phyloP scores from a whole-genome alignment of 2,888 invertebrate species.

The Drosophila subquinaria region DNA sequence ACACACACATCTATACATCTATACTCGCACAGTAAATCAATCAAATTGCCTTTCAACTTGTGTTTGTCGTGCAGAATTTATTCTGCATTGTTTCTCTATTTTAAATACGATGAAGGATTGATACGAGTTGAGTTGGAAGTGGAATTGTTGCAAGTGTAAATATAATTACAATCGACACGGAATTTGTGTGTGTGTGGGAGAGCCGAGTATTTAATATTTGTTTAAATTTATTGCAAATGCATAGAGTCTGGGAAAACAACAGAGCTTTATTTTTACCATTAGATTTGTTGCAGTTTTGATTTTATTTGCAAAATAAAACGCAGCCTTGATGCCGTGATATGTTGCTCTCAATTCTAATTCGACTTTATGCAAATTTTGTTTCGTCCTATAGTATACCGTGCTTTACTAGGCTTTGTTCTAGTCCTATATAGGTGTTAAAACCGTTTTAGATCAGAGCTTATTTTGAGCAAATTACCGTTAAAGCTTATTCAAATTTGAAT shows the following conservation, averaged over 20 bases:
- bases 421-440: not conserved
- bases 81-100: slow-evolving; percentile 17
- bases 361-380: slow-evolving; percentile 13
- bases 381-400: not conserved
- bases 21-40: slow-evolving; percentile 46
- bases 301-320: slow-evolving; percentile 9
- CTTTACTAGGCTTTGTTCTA: not conserved
- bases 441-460: not conserved
- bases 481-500: not conserved
- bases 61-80: slow-evolving; percentile 39
- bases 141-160: slow-evolving; percentile 15
- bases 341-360: not conserved
- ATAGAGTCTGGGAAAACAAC: not conserved
- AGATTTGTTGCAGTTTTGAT: slow-evolving; percentile 4
- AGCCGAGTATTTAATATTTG: slow-evolving; percentile 11
- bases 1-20: slow-evolving; percentile 3
- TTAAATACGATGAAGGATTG: slow-evolving; percentile 19
- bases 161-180: slow-evolving; percentile 4
- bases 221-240: slow-evolving; percentile 24
- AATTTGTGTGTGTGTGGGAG: not conserved
- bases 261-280: not conserved
- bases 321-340: slow-evolving; percentile 6
- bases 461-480: not conserved
- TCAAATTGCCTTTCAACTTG: slow-evolving; percentile 62
- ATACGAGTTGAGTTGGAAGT: not conserved